Evolutionary conservation across 2,113 vertebrate genomes (phyloP), one percentile per base, ranked within the genome.

Genomic region (Barbus barbus): DNA sequence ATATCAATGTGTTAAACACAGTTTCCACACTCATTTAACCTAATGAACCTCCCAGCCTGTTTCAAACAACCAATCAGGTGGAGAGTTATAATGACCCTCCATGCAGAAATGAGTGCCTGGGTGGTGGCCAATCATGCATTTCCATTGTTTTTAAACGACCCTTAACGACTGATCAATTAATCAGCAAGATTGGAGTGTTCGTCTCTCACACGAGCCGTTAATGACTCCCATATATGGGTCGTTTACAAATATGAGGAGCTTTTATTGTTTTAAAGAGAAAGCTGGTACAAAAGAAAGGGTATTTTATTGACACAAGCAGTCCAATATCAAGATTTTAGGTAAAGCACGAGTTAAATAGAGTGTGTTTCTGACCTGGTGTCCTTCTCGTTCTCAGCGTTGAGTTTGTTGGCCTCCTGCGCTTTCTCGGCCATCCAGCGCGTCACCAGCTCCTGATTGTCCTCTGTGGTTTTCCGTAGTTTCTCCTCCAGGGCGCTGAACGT

Each of bases 401-500:
- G 93, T 41, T 93, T 92, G 92, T 99, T 99, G 79, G 98, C 98
- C 90, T 99, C 98, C 91, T 97, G 97, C 13, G 98, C 96, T 75
- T 99, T 99, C 94, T 99, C 98, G 0, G 98, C 97, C 98, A 99
- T 99, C 98, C 98, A 99, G 7, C 98, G 95, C 0, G 97, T 96
- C 77, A 99, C 97, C 78, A 99, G 93, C 90, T 99, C 98, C 94
- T 97, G 97, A 93, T 99, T 99, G 91, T 99, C 98, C 76, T 99
- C 97, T 0, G 95, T 95, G 14, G 98, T 98, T 71, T 95, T 97
- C 84, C 98, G 94, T 61, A 99, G 93, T 63, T 99, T 99, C 90
- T 97, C 97, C 93, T 99, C 98, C 89, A 99, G 91, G 26, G 98
- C 97, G 0, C 94, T 96, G 87, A 99, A 99, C 18, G 98, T 98